Evolutionary conservation across 2,113 vertebrate species (phyloP).

Genomic region (Eublepharis macularius): DNA sequence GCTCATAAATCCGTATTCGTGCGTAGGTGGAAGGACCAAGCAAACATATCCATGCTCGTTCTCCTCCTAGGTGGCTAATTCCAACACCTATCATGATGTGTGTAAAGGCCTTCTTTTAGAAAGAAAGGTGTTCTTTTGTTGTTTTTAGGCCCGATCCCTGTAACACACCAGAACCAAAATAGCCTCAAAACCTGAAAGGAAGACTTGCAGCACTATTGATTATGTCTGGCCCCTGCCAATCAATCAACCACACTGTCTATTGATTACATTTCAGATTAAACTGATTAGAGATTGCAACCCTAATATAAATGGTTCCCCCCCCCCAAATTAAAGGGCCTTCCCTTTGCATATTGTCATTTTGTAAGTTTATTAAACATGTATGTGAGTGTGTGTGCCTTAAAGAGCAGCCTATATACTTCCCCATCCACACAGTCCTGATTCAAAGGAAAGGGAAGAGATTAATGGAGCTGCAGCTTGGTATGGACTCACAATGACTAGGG

Average conservation of each 20-base stretch:
- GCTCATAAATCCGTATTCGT: too few relatives aligned
- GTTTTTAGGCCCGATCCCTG: too few relatives aligned
- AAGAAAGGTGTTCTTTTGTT: background rate
- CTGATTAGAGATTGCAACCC: background rate
- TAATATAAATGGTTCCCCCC: background rate
- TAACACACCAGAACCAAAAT: background rate
- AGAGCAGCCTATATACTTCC: background rate
- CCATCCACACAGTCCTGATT: background rate
- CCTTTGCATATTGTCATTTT: background rate
- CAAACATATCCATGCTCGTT: too few relatives aligned
- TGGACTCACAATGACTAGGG: constrained; percentile 37
- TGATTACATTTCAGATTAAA: background rate
- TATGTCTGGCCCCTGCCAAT: background rate
- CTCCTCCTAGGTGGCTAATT: too few relatives aligned
- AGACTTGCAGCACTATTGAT: background rate
- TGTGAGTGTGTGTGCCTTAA: background rate
- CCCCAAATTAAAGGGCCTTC: background rate
- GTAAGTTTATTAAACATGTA: too few relatives aligned
- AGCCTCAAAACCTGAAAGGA: background rate
- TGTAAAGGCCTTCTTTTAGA: too few relatives aligned
- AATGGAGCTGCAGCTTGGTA: constrained; percentile 37
- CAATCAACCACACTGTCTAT: background rate
- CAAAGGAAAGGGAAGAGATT: constrained; percentile 45
- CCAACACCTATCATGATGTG: too few relatives aligned
- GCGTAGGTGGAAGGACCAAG: too few relatives aligned